Conservation (phyloP, 2,113 vertebrate genomes). For the Falcunculus frontatus region DNA sequence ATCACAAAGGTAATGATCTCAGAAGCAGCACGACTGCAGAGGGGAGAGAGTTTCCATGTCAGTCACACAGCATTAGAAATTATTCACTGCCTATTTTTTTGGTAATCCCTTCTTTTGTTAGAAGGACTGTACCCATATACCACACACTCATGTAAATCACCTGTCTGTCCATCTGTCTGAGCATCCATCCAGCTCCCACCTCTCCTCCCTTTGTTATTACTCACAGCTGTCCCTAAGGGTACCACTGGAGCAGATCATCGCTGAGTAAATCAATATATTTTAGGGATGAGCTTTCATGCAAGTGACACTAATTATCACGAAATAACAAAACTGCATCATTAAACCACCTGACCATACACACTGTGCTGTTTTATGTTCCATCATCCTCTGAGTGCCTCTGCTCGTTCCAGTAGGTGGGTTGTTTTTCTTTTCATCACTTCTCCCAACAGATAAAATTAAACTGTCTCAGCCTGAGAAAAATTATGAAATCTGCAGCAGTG, state of each 20-base stretch:
- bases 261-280: constrained; percentile 48
- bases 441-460: constrained; percentile 46
- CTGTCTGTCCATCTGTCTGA: not conserved
- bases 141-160: not conserved
- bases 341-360: constrained; percentile 27
- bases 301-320: constrained; percentile 56
- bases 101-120: not conserved
- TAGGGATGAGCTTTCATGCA: constrained; percentile 54
- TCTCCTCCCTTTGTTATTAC: constrained; percentile 30
- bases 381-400: not conserved
- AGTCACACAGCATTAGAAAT: not conserved
- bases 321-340: constrained; percentile 32
- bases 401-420: not conserved
- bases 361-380: not conserved
- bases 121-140: not conserved
- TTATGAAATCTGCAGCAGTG: not conserved
- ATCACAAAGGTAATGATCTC: constrained; percentile 35
- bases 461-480: not conserved
- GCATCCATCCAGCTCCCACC: not conserved
- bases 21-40: not conserved
- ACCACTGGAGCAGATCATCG: constrained; percentile 21
- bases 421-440: not conserved
- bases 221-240: constrained; percentile 39
- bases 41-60: not conserved
- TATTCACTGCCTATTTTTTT: not conserved